Conservation (phyloP, 2,797 vertebrate species). For the Danio kyathit region DNA sequence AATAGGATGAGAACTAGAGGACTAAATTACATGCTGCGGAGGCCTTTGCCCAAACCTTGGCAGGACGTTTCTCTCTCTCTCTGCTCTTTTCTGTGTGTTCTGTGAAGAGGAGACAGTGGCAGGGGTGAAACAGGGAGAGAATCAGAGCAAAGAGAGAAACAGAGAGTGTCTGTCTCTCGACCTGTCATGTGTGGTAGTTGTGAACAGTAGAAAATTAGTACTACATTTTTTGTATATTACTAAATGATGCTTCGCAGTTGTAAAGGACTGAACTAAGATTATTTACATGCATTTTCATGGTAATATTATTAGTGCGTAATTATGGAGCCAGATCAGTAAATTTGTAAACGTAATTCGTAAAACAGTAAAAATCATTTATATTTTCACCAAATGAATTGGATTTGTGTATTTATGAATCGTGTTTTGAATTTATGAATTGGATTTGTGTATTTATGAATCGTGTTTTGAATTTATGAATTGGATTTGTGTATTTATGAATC, state of each 20-base stretch:
- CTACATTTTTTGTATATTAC: neutral
- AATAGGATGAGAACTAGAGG: constrained; percentile 47
- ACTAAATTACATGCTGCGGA: constrained; percentile 50
- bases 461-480: no score
- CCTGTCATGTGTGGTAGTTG: neutral
- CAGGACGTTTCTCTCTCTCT: constrained; percentile 30
- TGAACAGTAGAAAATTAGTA: neutral
- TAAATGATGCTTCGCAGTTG: neutral
- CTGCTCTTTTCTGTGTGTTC: constrained; percentile 17
- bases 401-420: no score
- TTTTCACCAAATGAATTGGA: no score
- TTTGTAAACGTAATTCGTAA: no score
- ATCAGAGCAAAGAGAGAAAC: constrained; percentile 16
- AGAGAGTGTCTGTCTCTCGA: neutral
- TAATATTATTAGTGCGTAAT: neutral
- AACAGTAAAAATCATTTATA: no score
- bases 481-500: no score
- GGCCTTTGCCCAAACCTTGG: constrained; percentile 37
- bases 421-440: no score
- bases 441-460: no score
- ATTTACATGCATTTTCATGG: neutral
- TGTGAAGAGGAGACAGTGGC: constrained; percentile 5
- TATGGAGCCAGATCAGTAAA: no score
- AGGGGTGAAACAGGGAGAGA: constrained; percentile 25
- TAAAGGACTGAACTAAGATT: neutral